These are phyloP conservation scores for Acanthornis magna DNA, from an alignment of 2,797 vertebrate species.

Conservation along the genomic window DNA sequence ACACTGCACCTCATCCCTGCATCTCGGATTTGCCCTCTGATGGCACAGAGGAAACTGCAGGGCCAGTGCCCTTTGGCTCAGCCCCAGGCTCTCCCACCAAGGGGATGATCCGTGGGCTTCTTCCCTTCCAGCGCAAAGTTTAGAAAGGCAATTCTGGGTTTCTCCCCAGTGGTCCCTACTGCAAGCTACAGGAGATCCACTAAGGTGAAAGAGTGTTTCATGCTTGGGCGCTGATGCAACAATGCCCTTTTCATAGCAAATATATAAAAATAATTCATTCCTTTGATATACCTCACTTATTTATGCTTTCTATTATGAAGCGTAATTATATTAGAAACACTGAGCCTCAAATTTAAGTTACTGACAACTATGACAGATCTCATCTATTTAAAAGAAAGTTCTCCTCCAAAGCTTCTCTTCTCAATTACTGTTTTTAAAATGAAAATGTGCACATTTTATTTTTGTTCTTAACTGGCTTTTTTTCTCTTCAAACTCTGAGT, in stretches of 20 bases:
- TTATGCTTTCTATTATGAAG: not conserved
- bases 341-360: not conserved
- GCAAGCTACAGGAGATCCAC: not conserved
- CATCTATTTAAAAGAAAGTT: conserved; percentile 15
- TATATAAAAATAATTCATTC: not conserved
- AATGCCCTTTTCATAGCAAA: not conserved
- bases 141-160: not conserved
- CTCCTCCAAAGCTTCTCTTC: not conserved
- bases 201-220: not conserved
- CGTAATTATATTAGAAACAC: not conserved
- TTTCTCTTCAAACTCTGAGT: not conserved
- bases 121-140: not conserved
- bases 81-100: not conserved
- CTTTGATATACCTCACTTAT: not conserved
- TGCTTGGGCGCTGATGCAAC: not conserved
- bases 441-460: not conserved
- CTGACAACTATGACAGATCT: not conserved
- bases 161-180: not conserved
- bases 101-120: not conserved
- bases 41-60: not conserved
- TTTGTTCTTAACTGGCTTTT: not conserved
- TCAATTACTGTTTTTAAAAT: not conserved
- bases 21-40: not conserved
- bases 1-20: not conserved
- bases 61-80: not conserved